phyloP scores from a whole-genome alignment of 1,140 invertebrate genomes.

The Rhopalosiphum maidis region DNA sequence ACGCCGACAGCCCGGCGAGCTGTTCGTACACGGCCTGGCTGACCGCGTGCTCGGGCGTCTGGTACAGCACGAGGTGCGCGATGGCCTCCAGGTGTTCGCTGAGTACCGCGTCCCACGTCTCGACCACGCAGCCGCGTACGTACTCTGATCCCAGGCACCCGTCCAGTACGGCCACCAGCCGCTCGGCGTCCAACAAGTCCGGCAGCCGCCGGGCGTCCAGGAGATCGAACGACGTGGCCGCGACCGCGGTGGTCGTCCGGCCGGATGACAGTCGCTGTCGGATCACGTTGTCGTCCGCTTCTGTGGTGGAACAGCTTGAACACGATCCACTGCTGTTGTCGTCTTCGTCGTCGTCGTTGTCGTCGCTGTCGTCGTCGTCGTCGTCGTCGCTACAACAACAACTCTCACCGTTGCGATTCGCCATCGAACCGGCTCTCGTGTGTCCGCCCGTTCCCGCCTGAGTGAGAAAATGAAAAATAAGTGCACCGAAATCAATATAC shows the following conservation, averaged over 20 bases:
- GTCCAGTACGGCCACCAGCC: slow-evolving; percentile 33
- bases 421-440: neutral
- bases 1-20: neutral
- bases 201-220: neutral
- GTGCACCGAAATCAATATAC: neutral
- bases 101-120: slow-evolving; percentile 51
- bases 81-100: slow-evolving; percentile 47
- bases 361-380: neutral
- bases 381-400: neutral
- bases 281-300: neutral
- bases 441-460: neutral
- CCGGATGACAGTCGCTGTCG: neutral
- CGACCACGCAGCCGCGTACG: slow-evolving; percentile 47
- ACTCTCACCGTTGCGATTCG: neutral
- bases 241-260: neutral
- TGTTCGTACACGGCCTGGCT: slow-evolving; percentile 38
- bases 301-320: neutral
- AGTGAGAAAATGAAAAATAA: neutral
- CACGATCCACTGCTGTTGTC: neutral
- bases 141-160: slow-evolving; percentile 9
- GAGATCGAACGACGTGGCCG: neutral
- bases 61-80: slow-evolving; percentile 48
- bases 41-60: slow-evolving; percentile 28
- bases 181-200: slow-evolving; percentile 14
- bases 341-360: neutral